These are phyloP conservation scores for Naja naja DNA, from an alignment of 2,113 vertebrate genomes.

Conservation along the genomic window DNA sequence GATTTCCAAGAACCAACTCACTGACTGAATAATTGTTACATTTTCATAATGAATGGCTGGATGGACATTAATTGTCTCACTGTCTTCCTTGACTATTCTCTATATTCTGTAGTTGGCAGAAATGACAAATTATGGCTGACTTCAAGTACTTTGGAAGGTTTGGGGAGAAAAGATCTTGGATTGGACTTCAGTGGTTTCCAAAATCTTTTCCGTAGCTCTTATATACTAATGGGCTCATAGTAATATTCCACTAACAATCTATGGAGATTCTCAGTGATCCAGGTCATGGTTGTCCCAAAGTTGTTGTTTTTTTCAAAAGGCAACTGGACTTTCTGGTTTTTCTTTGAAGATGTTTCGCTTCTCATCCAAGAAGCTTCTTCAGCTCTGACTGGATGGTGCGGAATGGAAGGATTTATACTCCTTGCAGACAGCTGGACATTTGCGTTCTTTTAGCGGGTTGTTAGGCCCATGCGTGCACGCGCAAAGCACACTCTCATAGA, in stretches of 20 bases:
- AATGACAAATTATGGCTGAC: neutral
- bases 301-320: too few species aligned
- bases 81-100: neutral
- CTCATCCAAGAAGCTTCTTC: too few species aligned
- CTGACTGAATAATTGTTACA: neutral
- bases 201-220: neutral
- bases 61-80: neutral
- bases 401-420: too few species aligned
- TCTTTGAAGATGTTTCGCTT: too few species aligned
- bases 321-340: too few species aligned
- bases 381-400: too few species aligned
- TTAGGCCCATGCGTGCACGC: too few species aligned
- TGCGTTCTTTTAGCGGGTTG: too few species aligned
- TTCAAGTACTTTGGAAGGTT: neutral
- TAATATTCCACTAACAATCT: neutral
- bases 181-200: neutral
- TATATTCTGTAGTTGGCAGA: neutral
- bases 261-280: too few species aligned
- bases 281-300: too few species aligned
- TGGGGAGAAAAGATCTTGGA: neutral
- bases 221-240: neutral
- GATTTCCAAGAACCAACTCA: neutral
- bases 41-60: neutral
- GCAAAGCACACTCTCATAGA: too few species aligned
- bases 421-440: too few species aligned